Percentiles rank a stretch among this genome's conserved stretches.
Evolutionary conservation across 1,140 invertebrate genomes (phyloP).

Genomic region (Portunus trituberculatus): DNA sequence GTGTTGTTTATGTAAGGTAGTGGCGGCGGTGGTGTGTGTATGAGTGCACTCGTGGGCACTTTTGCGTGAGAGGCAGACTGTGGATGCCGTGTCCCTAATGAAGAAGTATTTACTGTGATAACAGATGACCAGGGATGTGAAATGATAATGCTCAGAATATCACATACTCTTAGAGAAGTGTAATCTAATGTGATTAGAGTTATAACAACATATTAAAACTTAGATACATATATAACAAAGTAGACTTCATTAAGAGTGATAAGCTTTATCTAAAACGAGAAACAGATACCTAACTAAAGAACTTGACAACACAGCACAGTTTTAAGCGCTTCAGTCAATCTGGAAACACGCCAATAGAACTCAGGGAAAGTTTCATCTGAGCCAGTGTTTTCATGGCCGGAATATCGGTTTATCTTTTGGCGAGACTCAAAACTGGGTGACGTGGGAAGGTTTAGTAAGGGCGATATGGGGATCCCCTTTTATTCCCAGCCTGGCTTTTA

Average conservation of each 20-base stretch:
- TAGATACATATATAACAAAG: no score
- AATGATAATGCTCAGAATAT: no score
- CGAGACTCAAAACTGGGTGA: neutral
- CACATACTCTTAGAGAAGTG: no score
- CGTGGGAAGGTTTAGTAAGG: neutral
- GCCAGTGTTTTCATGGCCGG: neutral
- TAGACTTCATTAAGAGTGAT: no score
- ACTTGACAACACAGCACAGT: no score
- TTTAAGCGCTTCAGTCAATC: neutral
- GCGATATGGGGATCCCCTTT: neutral
- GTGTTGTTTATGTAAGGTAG: constrained; percentile 37
- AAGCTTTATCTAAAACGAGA: no score
- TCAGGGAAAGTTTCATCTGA: neutral
- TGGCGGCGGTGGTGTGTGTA: constrained; percentile 33
- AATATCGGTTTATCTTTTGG: constrained; percentile 14
- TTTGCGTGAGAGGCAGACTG: neutral
- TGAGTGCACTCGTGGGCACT: neutral
- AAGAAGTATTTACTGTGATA: neutral
- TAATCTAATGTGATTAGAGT: no score
- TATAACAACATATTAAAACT: no score
- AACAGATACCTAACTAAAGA: no score
- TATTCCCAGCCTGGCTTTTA: neutral
- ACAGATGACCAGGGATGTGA: neutral
- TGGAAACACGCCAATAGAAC: neutral
- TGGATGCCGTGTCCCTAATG: neutral